Base-by-base conservation (phyloP, 2,888 invertebrate species). In the Bellardia pandia region DNA sequence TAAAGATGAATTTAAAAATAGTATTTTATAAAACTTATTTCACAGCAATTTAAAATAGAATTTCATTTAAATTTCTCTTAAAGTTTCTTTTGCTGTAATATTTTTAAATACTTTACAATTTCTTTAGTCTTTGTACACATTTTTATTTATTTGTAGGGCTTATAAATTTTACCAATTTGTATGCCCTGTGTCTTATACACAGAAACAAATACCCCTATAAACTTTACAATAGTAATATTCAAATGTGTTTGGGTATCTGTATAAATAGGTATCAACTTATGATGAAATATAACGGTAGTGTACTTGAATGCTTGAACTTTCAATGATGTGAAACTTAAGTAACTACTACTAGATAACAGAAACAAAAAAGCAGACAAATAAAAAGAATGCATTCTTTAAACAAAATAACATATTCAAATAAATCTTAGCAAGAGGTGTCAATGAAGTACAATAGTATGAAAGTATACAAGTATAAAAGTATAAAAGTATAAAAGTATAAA, bases 321-420 rank as follows among this genome's bases (percentile, higher is more conserved):
- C 74, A 86, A 78, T 85, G 79, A 80, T 88, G 75, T 83, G 71
- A 78, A 79, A 76, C 69, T 75, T 71, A 83, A 83, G 86, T 86
- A 86, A 86, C 86, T 48, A 42, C 66, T 64, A 75, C 75, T 83
- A 75, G 48, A 78, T 64, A 78, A 78, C 14, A 68, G 11, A 14
- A 78, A 80, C 16, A 62, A 16, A 48, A 45, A 75, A n/a, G 37
- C 8, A 23, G 42, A 7, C 2, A 2, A 56, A 45, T 5, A 66
- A 40, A 81, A 74, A 8, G 81, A 74, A n/a, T 81, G 14, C 71
- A 53, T 14, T 62, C 14, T 51, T 79, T 1, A 68, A 56, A 56
- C 3, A n/a, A 56, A 23, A 48, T 51, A 3, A 16, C 37, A n/a
- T n/a, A n/a, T n/a, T n/a, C n/a, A n/a, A n/a, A n/a, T n/a, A n/a